Percentiles rank a stretch among this genome's conserved stretches.
Evolutionary conservation across 2,888 invertebrate genomes (phyloP).

Genomic region (Agrypnus murinus): DNA sequence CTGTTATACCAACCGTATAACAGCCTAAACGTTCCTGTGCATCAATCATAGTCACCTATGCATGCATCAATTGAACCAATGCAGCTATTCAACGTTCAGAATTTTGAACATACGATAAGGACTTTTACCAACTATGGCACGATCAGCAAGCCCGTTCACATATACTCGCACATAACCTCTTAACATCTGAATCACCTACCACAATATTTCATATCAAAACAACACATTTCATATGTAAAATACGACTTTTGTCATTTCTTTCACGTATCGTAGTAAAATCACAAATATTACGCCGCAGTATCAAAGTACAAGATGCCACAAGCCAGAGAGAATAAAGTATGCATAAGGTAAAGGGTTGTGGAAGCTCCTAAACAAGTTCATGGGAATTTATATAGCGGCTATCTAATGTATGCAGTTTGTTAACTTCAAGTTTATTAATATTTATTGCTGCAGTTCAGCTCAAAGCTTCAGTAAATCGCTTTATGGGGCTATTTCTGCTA

Average conservation of each 20-base stretch:
- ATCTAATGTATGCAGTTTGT: conserved; percentile 63
- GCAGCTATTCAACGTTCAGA: too few relatives aligned
- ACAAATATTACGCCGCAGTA: conserved; percentile 13
- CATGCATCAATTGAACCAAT: too few relatives aligned
- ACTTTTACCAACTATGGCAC: too few relatives aligned
- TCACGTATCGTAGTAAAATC: conserved; percentile 28
- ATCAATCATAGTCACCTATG: too few relatives aligned
- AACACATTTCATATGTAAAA: too few relatives aligned
- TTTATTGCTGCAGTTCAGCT: conserved; percentile 62
- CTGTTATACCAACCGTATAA: too few relatives aligned
- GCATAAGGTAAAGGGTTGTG: conserved; percentile 48
- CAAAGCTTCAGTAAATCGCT: conserved; percentile 65
- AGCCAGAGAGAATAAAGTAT: conserved; percentile 39
- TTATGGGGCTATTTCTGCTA: conserved; percentile 62
- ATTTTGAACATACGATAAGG: too few relatives aligned
- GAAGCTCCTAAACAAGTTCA: conserved; percentile 50
- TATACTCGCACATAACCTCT: too few relatives aligned
- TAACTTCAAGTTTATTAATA: conserved; percentile 65
- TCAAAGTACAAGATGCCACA: conserved; percentile 14
- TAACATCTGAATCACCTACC: too few relatives aligned
- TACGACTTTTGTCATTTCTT: conserved; percentile 22
- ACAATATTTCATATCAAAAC: too few relatives aligned
- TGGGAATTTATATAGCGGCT: conserved; percentile 58
- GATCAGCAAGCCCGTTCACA: too few relatives aligned
- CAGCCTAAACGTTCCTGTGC: too few relatives aligned